phyloP scores from a whole-genome alignment of 2,797 vertebrate species.

The Clamator glandarius region DNA sequence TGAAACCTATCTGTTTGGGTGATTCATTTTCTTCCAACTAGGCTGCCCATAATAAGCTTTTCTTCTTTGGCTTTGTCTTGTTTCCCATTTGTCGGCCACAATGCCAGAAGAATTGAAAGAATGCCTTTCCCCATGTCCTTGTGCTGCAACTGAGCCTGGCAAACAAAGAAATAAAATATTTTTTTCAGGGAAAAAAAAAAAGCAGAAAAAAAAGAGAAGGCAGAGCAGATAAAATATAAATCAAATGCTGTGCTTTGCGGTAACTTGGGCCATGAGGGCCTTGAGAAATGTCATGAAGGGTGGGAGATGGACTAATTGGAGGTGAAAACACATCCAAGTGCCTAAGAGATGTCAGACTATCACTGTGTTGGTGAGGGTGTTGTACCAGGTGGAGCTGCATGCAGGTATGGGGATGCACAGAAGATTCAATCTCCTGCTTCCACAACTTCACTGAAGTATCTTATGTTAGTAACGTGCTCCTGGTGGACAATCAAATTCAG shows the following conservation, averaged over 20 bases:
- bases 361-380: not conserved
- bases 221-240: constrained; percentile 41
- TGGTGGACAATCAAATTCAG: not conserved
- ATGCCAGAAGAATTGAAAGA: constrained; percentile 77
- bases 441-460: rapidly evolving
- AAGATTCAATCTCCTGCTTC: not conserved
- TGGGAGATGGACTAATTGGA: not conserved
- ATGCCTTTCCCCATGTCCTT: constrained; percentile 80
- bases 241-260: not conserved
- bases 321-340: not conserved
- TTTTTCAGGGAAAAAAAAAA: not conserved
- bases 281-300: not conserved
- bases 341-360: not conserved
- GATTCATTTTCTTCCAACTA: constrained; percentile 83
- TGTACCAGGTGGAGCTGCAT: rapidly evolving
- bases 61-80: constrained; percentile 80
- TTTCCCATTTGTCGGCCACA: constrained; percentile 78
- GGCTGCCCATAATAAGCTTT: constrained; percentile 81
- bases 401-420: not conserved
- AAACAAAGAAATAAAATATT: constrained; percentile 59
- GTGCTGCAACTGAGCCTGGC: constrained; percentile 72
- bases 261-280: not conserved
- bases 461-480: not conserved
- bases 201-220: not conserved
- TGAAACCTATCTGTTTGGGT: constrained; percentile 82